Conservation (phyloP, 2,113 vertebrate species). For the Podarcis cretensis region DNA sequence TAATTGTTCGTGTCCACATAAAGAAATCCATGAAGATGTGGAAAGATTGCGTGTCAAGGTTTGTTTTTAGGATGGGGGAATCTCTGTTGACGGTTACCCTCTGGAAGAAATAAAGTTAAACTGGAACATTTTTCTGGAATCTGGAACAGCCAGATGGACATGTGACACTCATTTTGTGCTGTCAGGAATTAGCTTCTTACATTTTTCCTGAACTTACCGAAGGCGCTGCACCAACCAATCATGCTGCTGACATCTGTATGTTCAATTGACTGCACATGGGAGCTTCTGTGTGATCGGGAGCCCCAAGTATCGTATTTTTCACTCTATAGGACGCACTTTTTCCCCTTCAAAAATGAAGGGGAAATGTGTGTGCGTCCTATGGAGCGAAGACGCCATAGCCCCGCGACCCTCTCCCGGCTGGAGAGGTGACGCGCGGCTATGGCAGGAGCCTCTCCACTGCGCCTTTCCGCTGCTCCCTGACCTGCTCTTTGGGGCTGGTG, state of each 20-base stretch:
- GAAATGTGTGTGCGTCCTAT: no score
- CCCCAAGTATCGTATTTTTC: no score
- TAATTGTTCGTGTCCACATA: background rate
- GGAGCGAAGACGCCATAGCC: no score
- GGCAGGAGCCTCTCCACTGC: no score
- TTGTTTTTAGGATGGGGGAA: background rate
- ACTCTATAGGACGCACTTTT: no score
- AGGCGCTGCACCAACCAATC: background rate
- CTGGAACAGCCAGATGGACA: background rate
- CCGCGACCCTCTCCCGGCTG: no score
- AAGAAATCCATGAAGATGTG: background rate
- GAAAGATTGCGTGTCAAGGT: background rate
- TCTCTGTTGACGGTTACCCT: background rate
- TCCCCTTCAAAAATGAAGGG: no score
- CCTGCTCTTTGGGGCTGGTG: no score
- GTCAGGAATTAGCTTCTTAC: background rate
- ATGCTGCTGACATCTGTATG: background rate
- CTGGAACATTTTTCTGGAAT: background rate
- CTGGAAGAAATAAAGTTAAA: constrained; percentile 1
- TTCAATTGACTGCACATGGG: background rate
- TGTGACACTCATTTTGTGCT: background rate
- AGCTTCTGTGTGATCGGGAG: background rate
- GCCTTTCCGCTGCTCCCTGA: no score
- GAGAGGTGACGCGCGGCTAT: no score
- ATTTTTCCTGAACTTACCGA: background rate